Percentiles rank a stretch among this genome's conserved stretches.
Conservation (phyloP, 2,797 vertebrate species). For the Halcyon smyrnensis region DNA sequence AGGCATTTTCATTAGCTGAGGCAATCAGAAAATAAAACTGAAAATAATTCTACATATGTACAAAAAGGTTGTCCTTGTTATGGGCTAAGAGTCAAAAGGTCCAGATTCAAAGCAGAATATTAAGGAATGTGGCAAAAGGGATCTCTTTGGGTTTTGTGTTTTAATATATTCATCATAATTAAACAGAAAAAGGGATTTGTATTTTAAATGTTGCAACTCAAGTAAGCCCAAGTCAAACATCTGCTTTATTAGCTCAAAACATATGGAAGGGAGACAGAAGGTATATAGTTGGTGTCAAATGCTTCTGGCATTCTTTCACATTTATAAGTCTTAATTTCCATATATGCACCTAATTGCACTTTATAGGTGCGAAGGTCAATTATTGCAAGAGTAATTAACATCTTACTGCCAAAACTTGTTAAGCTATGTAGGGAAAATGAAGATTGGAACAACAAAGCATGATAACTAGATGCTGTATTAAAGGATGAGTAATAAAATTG, state of each 20-base stretch:
- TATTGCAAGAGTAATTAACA: slow-evolving; percentile 50
- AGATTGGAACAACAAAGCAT: not conserved
- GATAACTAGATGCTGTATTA: not conserved
- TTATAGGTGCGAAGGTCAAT: slow-evolving; percentile 29
- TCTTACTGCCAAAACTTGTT: slow-evolving; percentile 21
- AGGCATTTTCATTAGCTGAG: not conserved
- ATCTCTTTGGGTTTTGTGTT: not conserved
- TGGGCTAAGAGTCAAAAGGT: not conserved
- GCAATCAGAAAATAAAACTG: not conserved
- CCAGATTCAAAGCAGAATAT: not conserved
- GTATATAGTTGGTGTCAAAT: not conserved
- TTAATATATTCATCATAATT: not conserved
- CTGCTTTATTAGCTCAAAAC: slow-evolving; percentile 4
- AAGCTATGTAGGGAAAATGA: slow-evolving; percentile 20
- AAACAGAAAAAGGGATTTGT: not conserved
- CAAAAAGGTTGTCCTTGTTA: not conserved
- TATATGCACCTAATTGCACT: not conserved
- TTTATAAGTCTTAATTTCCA: slow-evolving; percentile 38
- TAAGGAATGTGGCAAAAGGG: not conserved
- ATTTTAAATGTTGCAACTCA: not conserved
- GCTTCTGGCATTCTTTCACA: not conserved
- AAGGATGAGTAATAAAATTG: slow-evolving; percentile 12
- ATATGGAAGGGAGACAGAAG: not conserved
- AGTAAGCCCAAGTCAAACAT: not conserved
- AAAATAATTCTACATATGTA: not conserved